Base-by-base conservation (phyloP, 2,113 vertebrate species). In the Acinonyx jubatus region DNA sequence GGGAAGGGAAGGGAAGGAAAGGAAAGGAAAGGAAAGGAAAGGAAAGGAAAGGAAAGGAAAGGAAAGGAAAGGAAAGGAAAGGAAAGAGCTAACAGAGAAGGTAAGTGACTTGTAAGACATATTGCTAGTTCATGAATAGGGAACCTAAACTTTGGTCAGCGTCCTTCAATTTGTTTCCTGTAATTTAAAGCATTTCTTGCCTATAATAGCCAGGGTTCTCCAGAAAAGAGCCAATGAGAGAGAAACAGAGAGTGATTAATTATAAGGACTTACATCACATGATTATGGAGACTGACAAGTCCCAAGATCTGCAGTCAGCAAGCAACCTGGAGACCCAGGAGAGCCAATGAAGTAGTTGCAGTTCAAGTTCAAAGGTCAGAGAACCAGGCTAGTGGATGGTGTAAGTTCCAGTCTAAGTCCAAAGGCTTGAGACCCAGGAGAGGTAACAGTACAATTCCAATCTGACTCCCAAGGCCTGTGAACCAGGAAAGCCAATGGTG, bases 1-100 rank as follows among this genome's bases (percentile, higher is more conserved):
- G 16, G 55, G 18, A 19, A 19, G 5, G 14, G 52, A 52, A 16
- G 15, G 52, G 1, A 52, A 15, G 15, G 14, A 0, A 15, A 52
- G 4, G 14, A 0, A 52, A 52, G 15, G 52, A 1, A 52, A 52
- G 14, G 50, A 5, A 52, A 52, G 50, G 52, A 5, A 52, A 52
- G 52, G 52, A 15, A 52, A 52, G 50, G 50, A 15, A 52, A 14
- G 50, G 50, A 3, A 52, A 52, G 52, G 52, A 52, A 52, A 15
- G 15, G 52, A 15, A 52, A 52, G 52, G 19, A 3, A 66, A 23
- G 21, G 31, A 15, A 71, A 48, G 52, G 10, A 31, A 81, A 33
- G 36, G 41, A 79, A 66, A 23, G 12, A 21, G 5, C 48, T 57
- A 55, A 21, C 25, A 68, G 87, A 45, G 23, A 74, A n/a, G 41